A percentile compares a stretch with the other conserved stretches of the same genome.
Evolutionary conservation across 2,113 vertebrate genomes (phyloP).

Genomic region (Eleginops maclovinus): DNA sequence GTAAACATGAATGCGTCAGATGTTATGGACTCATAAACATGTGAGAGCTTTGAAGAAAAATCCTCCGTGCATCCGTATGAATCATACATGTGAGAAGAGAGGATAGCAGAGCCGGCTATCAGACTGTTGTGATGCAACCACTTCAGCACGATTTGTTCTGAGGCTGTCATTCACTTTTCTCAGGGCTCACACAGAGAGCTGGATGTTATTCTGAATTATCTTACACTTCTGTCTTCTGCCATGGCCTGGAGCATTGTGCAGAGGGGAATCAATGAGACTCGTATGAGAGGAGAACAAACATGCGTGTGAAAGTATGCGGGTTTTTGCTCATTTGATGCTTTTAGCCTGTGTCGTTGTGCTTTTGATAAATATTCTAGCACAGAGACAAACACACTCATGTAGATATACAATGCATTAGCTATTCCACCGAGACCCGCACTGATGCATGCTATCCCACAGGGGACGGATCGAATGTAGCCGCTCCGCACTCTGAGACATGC

Average conservation of each 20-base stretch:
- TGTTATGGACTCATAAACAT: slow-evolving; percentile 78
- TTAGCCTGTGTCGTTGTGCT: slow-evolving; percentile 48
- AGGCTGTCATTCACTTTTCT: slow-evolving; percentile 62
- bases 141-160: slow-evolving; percentile 65
- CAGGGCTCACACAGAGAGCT: slow-evolving; percentile 44
- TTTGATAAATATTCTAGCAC: slow-evolving; percentile 70
- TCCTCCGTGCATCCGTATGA: slow-evolving; percentile 65
- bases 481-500: slow-evolving; percentile 45
- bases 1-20: slow-evolving; percentile 77
- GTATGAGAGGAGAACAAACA: neutral
- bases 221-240: slow-evolving; percentile 30
- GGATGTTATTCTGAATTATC: slow-evolving; percentile 60
- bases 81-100: slow-evolving; percentile 73
- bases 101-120: slow-evolving; percentile 42
- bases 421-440: slow-evolving; percentile 46
- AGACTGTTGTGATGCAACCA: slow-evolving; percentile 61
- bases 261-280: slow-evolving; percentile 24
- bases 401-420: slow-evolving; percentile 51
- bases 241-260: slow-evolving; percentile 20
- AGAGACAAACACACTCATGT: slow-evolving; percentile 23
- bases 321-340: slow-evolving; percentile 51
- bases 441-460: slow-evolving; percentile 45
- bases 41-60: slow-evolving; percentile 73
- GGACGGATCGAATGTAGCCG: slow-evolving; percentile 50
- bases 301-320: slow-evolving; percentile 15